Percentiles rank a stretch among this genome's conserved stretches.
These are phyloP conservation scores for Cebus imitator DNA, from an alignment of 2,113 vertebrate species.

Conservation along the genomic window DNA sequence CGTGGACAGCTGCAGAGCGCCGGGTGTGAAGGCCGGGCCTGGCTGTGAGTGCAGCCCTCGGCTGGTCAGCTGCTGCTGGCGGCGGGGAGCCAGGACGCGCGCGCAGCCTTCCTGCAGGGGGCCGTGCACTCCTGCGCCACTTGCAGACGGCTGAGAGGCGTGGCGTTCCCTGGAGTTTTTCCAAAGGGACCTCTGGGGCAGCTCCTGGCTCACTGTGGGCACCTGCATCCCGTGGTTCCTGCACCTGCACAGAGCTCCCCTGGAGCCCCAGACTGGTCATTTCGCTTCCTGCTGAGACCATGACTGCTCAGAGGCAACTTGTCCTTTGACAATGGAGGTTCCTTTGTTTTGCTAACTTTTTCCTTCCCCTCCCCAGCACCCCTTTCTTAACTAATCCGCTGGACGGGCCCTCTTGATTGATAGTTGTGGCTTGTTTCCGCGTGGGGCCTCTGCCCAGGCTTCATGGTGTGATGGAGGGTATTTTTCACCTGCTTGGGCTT, in stretches of 20 bases:
- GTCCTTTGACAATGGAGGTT: slow-evolving; percentile 54
- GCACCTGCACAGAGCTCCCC: background rate
- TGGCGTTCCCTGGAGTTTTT: slow-evolving; percentile 65
- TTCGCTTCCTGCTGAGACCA: slow-evolving; percentile 77
- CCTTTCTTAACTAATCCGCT: background rate
- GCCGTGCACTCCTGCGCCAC: slow-evolving; percentile 62
- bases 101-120: slow-evolving; percentile 70
- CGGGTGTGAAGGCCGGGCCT: accelerated
- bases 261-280: slow-evolving; percentile 63
- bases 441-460: background rate
- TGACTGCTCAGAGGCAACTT: slow-evolving; percentile 64
- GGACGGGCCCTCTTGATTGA: slow-evolving; percentile 40
- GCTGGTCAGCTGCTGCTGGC: background rate
- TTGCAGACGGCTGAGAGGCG: slow-evolving; percentile 67
- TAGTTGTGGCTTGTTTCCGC: accelerated
- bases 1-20: background rate
- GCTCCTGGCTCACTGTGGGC: slow-evolving; percentile 50
- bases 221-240: slow-evolving; percentile 67
- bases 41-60: background rate
- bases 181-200: slow-evolving; percentile 68
- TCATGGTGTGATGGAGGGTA: accelerated
- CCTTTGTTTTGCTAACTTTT: background rate
- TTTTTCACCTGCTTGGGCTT: slow-evolving; percentile 57
- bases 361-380: slow-evolving; percentile 37
- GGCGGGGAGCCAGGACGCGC: slow-evolving; percentile 61